These are phyloP conservation scores for Gari tellinella DNA, from an alignment of 2,888 invertebrate genomes.

Conservation along the genomic window DNA sequence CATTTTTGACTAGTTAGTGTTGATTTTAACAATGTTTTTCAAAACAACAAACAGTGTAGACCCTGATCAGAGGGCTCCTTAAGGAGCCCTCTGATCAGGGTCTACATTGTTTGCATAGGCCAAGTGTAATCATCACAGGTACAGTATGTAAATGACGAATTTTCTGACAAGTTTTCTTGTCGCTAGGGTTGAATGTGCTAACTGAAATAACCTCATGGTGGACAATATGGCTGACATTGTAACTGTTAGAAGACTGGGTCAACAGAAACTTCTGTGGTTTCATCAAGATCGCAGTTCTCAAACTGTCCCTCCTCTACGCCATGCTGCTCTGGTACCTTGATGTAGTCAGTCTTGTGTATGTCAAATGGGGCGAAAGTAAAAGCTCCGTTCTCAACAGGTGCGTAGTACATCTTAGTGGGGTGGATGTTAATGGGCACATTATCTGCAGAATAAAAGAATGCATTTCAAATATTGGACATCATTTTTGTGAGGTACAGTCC, in stretches of 20 bases:
- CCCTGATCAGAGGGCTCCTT: too few relatives aligned
- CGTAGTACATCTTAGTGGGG: constrained; percentile 48
- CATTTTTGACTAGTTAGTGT: too few relatives aligned
- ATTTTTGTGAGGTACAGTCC: too few relatives aligned
- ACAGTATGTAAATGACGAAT: too few relatives aligned
- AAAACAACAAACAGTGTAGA: too few relatives aligned
- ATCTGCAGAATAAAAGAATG: constrained; percentile 27
- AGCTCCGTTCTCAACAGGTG: constrained; percentile 37
- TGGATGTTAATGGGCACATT: constrained; percentile 33
- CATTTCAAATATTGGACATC: background rate
- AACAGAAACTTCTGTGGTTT: constrained; percentile 37
- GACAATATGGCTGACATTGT: background rate
- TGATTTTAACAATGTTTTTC: too few relatives aligned
- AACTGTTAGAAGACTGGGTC: constrained; percentile 46
- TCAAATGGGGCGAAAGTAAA: constrained; percentile 66
- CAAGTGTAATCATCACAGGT: too few relatives aligned
- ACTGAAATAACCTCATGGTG: background rate
- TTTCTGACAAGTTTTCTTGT: too few relatives aligned
- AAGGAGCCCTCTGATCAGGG: too few relatives aligned
- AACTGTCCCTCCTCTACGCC: constrained; percentile 64
- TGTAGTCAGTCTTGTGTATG: constrained; percentile 58
- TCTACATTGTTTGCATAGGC: too few relatives aligned
- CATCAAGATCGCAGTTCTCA: constrained; percentile 59
- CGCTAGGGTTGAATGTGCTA: too few relatives aligned
- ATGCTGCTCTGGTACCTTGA: constrained; percentile 40